Conservation (phyloP, 2,888 invertebrate genomes). For the Xanthia icteritia region DNA sequence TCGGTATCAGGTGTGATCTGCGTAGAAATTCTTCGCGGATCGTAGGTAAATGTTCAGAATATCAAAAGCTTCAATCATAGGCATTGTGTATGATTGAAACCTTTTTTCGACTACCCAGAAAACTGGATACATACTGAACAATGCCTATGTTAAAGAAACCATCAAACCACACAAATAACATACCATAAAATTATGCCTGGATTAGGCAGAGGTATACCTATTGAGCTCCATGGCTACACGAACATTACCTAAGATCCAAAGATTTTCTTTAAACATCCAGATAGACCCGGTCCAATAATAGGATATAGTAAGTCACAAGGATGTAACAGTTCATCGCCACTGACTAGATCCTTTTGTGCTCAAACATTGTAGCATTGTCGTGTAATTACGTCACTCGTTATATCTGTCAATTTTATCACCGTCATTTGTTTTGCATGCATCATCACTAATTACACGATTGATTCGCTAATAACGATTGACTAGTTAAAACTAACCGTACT, state of each 20-base stretch:
- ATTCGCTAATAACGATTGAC: constrained; percentile 3
- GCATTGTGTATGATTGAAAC: background rate
- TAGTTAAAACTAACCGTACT: background rate
- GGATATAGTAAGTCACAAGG: constrained; percentile 39
- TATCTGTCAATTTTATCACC: constrained; percentile 34
- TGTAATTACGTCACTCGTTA: constrained; percentile 54
- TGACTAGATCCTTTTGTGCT: constrained; percentile 52
- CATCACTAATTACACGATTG: constrained; percentile 60
- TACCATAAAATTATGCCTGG: no score
- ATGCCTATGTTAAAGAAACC: no score
- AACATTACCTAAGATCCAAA: background rate
- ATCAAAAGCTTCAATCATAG: background rate
- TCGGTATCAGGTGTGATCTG: constrained; percentile 26
- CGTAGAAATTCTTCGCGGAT: constrained; percentile 9
- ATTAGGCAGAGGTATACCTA: background rate
- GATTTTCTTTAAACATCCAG: background rate
- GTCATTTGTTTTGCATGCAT: constrained; percentile 49
- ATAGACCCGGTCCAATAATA: constrained; percentile 24
- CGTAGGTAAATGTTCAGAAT: background rate
- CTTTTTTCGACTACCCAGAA: background rate
- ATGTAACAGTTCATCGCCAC: constrained; percentile 52
- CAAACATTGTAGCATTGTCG: constrained; percentile 55
- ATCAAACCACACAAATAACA: background rate
- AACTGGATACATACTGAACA: background rate
- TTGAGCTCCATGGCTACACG: background rate